Conservation (phyloP, 53 echinoderm and acorn worm genomes). For the Holothuria scabra region DNA sequence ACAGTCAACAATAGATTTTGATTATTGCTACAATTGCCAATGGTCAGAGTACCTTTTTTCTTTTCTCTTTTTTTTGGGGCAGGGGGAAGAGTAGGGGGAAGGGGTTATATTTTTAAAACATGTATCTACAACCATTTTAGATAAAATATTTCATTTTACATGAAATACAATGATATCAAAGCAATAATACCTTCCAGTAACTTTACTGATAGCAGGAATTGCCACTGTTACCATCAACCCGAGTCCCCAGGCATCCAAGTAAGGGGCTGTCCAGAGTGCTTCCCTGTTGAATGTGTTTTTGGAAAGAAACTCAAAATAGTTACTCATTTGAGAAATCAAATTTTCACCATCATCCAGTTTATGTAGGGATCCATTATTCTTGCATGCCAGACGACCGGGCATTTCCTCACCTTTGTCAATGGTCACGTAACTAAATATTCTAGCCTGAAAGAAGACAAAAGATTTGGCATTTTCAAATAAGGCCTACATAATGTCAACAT, state of each 20-base stretch:
- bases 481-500: too few relatives aligned
- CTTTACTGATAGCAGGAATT: conserved; percentile 84
- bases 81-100: too few relatives aligned
- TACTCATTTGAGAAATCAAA: conserved; percentile 90
- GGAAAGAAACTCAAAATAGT: conserved; percentile 81
- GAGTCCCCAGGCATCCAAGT: conserved; percentile 97
- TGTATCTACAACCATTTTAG: too few relatives aligned
- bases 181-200: conserved; percentile 58
- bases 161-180: too few relatives aligned
- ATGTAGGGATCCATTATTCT: conserved; percentile 79
- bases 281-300: conserved; percentile 57
- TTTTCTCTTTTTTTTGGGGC: too few relatives aligned
- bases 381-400: conserved; percentile 88
- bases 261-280: conserved; percentile 96
- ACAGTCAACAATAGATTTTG: too few relatives aligned
- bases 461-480: background rate
- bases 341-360: conserved; percentile 84
- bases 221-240: conserved; percentile 95
- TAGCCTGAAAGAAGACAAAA: conserved; percentile 59
- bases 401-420: conserved; percentile 89
- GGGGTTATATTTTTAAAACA: too few relatives aligned
- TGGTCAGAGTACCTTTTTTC: too few relatives aligned
- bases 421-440: conserved; percentile 96
- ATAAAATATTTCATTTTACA: too few relatives aligned
- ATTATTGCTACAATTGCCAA: too few relatives aligned